phyloP scores from a whole-genome alignment of 2,888 invertebrate genomes.

The Incurvaria masculella region DNA sequence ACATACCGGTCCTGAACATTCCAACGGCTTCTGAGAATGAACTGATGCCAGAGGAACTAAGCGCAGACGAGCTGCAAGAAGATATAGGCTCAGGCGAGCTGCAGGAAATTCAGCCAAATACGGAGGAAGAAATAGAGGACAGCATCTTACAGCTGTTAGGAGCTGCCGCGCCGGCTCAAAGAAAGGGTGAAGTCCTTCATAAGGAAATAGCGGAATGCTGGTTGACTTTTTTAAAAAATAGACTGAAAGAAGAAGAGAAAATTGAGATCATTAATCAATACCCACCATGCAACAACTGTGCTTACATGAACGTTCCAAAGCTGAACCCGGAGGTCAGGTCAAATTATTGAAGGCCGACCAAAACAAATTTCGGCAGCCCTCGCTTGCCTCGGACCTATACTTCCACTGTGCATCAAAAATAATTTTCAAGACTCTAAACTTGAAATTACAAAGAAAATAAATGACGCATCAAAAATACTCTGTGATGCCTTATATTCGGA shows the following conservation, averaged over 20 bases:
- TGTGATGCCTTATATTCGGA: not conserved
- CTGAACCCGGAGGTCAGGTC: slow-evolving; percentile 1
- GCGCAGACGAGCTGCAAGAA: too few species aligned
- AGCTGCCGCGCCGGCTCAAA: not conserved
- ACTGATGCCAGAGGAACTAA: too few species aligned
- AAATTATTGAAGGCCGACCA: not conserved
- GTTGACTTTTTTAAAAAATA: not conserved
- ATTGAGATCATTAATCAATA: not conserved
- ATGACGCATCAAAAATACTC: slow-evolving; percentile 2
- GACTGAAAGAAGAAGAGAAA: slow-evolving; percentile 3
- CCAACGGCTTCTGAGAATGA: too few species aligned
- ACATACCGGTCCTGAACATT: too few species aligned
- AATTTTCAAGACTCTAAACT: too few species aligned
- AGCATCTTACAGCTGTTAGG: not conserved
- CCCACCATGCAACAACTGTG: not conserved
- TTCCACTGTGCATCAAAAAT: not conserved
- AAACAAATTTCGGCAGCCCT: not conserved
- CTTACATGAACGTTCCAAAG: not conserved
- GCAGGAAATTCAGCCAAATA: too few species aligned
- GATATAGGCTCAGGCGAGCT: too few species aligned
- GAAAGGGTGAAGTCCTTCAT: not conserved
- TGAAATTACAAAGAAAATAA: slow-evolving; percentile 1
- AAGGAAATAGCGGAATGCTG: slow-evolving; percentile 1
- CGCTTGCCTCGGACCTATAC: not conserved
- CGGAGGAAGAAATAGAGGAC: not conserved